Conservation (phyloP, 1,140 invertebrate species). For the Cyclina sinensis region DNA sequence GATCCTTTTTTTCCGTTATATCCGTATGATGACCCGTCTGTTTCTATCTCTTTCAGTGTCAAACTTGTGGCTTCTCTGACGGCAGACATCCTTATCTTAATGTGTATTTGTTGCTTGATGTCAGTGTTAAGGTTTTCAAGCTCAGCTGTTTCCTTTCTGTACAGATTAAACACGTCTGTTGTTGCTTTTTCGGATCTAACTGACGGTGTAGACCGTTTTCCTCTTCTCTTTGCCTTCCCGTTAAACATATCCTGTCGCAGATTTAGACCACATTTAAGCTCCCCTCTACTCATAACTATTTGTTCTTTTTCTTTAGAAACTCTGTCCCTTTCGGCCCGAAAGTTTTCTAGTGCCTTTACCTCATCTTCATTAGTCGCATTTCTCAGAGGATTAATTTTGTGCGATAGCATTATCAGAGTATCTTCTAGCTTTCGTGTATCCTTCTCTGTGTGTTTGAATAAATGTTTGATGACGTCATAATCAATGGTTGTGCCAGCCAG, state of each 20-base stretch:
- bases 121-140: conserved; percentile 19
- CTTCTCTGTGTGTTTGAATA: conserved; percentile 13
- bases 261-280: neutral
- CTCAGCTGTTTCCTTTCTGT: neutral
- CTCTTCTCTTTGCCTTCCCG: neutral
- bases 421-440: conserved; percentile 11
- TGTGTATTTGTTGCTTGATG: conserved; percentile 26
- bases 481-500: neutral
- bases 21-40: conserved; percentile 8
- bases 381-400: conserved; percentile 15
- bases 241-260: neutral
- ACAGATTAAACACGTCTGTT: too few species aligned
- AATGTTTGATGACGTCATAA: conserved; percentile 5
- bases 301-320: neutral
- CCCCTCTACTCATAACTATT: neutral
- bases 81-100: conserved; percentile 34
- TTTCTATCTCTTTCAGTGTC: conserved; percentile 46
- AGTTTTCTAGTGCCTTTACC: neutral
- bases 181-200: neutral
- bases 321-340: neutral
- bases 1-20: conserved; percentile 35
- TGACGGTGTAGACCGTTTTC: neutral
- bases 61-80: conserved; percentile 15
- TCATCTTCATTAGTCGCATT: neutral
- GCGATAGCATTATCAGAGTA: neutral